Evolutionary conservation across 2,113 vertebrate species (phyloP).

Genomic region (Megaceryle torquata): DNA sequence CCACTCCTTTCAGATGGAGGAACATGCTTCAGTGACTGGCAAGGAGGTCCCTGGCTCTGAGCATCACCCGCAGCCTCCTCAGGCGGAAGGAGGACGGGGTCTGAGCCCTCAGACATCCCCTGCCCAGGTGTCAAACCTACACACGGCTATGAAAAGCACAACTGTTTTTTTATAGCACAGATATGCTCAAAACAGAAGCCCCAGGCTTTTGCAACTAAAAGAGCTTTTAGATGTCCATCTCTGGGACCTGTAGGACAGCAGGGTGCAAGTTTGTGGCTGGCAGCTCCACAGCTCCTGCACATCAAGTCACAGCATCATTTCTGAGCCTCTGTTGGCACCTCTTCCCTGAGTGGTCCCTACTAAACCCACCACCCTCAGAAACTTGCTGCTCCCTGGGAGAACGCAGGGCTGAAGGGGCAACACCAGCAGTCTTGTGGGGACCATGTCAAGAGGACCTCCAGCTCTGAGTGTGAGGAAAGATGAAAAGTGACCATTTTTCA

Average conservation of each 20-base stretch:
- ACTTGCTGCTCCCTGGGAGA: not conserved
- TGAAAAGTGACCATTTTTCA: not conserved
- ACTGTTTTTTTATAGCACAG: not conserved
- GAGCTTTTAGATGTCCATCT: not conserved
- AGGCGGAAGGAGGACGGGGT: not conserved
- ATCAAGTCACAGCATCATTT: not conserved
- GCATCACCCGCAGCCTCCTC: not conserved
- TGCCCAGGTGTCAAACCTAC: not conserved
- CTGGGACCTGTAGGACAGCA: not conserved
- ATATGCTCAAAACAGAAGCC: not conserved
- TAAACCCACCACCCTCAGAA: not conserved
- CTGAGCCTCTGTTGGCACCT: not conserved
- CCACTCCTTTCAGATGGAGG: not conserved
- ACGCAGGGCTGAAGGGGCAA: not conserved
- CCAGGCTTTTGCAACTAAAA: not conserved
- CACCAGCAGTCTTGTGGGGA: rapidly evolving
- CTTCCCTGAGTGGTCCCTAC: not conserved
- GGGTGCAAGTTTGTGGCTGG: not conserved
- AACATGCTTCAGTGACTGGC: not conserved
- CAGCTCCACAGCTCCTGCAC: not conserved
- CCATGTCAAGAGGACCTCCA: not conserved
- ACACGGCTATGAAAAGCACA: not conserved
- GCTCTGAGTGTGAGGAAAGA: not conserved
- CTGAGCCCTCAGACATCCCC: not conserved
- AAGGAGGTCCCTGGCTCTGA: not conserved